Percentiles rank a stretch among this genome's conserved stretches.
Conservation (phyloP, 1,140 invertebrate species). For the Atopsyche davidsoni region DNA sequence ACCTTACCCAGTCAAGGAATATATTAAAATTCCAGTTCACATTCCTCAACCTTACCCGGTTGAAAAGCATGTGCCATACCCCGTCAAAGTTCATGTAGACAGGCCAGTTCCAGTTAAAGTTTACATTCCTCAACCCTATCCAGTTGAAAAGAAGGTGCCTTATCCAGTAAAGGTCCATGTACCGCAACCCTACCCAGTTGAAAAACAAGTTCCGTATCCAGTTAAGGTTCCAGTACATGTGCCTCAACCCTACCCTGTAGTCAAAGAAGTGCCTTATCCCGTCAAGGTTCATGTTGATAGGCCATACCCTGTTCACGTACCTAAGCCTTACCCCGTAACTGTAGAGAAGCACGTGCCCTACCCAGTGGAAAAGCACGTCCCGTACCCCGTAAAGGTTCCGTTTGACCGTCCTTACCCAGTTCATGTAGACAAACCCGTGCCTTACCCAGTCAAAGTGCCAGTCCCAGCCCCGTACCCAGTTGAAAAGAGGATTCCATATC, state of each 20-base stretch:
- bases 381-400: conserved; percentile 56
- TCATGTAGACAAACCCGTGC: conserved; percentile 50
- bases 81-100: conserved; percentile 64
- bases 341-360: conserved; percentile 64
- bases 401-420: conserved; percentile 54
- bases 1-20: conserved; percentile 59
- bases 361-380: conserved; percentile 61
- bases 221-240: conserved; percentile 60
- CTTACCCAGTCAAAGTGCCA: conserved; percentile 52
- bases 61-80: conserved; percentile 59
- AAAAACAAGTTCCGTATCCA: conserved; percentile 57
- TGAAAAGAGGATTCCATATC: conserved; percentile 51
- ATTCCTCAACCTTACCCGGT: conserved; percentile 64
- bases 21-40: conserved; percentile 61
- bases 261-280: conserved; percentile 58
- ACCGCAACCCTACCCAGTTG: conserved; percentile 52
- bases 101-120: conserved; percentile 61
- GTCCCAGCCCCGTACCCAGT: conserved; percentile 48
- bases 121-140: conserved; percentile 61
- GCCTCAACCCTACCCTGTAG: conserved; percentile 58
- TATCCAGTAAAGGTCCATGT: conserved; percentile 51
- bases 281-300: conserved; percentile 66
- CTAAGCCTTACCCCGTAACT: conserved; percentile 56
- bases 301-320: conserved; percentile 66
- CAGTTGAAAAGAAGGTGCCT: conserved; percentile 50